Evolutionary conservation across 2,113 vertebrate genomes (phyloP).

Genomic region (Promerops cafer): DNA sequence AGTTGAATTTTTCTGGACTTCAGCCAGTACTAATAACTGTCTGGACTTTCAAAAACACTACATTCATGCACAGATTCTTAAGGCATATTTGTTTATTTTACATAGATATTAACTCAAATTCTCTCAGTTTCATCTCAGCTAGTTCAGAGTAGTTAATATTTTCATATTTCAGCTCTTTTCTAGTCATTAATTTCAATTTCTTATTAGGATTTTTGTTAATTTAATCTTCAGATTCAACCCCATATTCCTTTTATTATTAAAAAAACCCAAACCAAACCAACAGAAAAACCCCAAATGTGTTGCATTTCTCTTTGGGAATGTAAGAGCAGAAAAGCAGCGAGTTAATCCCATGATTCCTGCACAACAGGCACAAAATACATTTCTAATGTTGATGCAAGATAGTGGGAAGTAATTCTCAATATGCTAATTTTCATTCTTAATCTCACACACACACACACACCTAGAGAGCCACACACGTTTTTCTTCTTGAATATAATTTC

Average conservation of each 20-base stretch:
- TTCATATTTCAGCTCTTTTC: neutral
- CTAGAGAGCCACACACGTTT: neutral
- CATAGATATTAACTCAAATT: neutral
- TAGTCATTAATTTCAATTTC: neutral
- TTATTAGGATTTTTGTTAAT: neutral
- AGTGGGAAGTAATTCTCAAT: neutral
- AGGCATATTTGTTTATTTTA: neutral
- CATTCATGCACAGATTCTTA: neutral
- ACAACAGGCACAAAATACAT: neutral
- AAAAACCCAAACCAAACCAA: neutral
- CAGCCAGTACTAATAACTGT: neutral
- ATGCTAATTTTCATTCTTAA: neutral
- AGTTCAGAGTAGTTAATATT: neutral
- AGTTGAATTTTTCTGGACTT: neutral
- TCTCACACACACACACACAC: neutral
- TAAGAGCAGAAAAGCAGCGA: neutral
- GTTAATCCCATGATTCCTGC: neutral
- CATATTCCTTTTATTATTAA: neutral
- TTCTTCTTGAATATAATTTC: neutral
- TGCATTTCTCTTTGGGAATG: neutral
- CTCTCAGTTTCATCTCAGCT: neutral
- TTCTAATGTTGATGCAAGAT: accelerated
- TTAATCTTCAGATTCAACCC: neutral
- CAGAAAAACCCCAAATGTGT: accelerated
- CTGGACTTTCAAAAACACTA: neutral